Evolutionary conservation across 2,888 invertebrate genomes (phyloP), one percentile per base, ranked within the genome.

Genomic region (Acanthosepion esculentum): DNA sequence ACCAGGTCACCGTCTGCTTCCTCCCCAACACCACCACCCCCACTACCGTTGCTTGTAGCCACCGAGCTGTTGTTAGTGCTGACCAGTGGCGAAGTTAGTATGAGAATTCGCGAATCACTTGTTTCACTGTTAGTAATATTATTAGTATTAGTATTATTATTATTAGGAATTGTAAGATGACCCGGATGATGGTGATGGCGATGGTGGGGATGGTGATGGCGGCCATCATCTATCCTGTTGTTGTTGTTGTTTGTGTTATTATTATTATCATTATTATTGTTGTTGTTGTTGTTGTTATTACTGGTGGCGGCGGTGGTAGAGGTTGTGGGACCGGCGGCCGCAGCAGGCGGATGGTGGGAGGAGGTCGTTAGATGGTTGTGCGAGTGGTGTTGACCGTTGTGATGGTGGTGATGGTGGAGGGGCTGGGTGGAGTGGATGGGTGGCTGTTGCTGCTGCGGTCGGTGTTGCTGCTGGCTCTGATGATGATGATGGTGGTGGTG

Each of bases 301-400:
- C 29, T 18, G 94, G 94, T 41, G 94, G 92, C 48, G 94, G 92
- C 48, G 94, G 59, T n/a, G 94, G 93, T 93, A 15, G 92, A 26
- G n/a, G 94, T 64, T 23, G 94, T 78, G 64, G 59, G 93, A 92
- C 93, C 94, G 26, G 93, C 48, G 26, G 94, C 91, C 91, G 93
- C 55, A 26, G n/a, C n/a, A 64, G 53, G 78, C 23, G 92, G 93
- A 41, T 33, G 33, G 20, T n/a, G 78, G n/a, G 48, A 48, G 0
- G 50, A 29, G 12, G 93, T 53, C 20, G 48, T 41, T 18, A 48
- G 94, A 53, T 7, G 93, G 95, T 48, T 94, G 94, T n/a, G 94
- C 94, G 93, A 95, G 95, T 48, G 96, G 94, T 94, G 64, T 33
- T 92, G 55, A 93, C 94, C 64, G 96, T 96, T 48, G 96, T 95